Evolutionary conservation across 2,888 invertebrate genomes (phyloP).

Genomic region (Eristalinus aeneus): DNA sequence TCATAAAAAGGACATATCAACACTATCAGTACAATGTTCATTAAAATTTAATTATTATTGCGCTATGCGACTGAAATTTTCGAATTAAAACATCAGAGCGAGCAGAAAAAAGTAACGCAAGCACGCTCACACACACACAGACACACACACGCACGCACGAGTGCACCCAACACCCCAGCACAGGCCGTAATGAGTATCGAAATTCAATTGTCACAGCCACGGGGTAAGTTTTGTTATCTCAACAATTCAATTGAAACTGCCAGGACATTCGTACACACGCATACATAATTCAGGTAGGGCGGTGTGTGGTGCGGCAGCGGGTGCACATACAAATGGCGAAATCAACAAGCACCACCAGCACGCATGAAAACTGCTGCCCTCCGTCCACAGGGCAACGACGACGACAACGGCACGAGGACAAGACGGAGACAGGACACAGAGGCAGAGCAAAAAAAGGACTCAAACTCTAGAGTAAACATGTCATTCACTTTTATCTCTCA

Average conservation of each 20-base stretch:
- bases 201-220: conserved; percentile 71
- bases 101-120: neutral
- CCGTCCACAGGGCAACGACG: neutral
- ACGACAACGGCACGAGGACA: neutral
- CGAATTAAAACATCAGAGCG: conserved; percentile 65
- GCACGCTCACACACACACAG: neutral
- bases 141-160: neutral
- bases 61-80: conserved; percentile 59
- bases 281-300: conserved; percentile 25
- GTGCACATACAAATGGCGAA: conserved; percentile 44
- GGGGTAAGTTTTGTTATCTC: conserved; percentile 69
- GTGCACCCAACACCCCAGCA: neutral
- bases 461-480: conserved; percentile 41
- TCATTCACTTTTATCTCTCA: conserved; percentile 59
- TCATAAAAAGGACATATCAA: conserved; percentile 63
- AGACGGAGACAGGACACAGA: conserved; percentile 4
- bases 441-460: neutral
- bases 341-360: conserved; percentile 61
- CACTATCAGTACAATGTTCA: conserved; percentile 66
- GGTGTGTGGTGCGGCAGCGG: conserved; percentile 2
- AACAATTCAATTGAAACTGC: conserved; percentile 64
- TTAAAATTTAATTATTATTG: conserved; percentile 69
- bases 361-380: neutral
- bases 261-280: conserved; percentile 52
- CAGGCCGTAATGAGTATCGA: conserved; percentile 63